phyloP scores from a whole-genome alignment of 2,113 vertebrate species.

The Laterallus jamaicensis region DNA sequence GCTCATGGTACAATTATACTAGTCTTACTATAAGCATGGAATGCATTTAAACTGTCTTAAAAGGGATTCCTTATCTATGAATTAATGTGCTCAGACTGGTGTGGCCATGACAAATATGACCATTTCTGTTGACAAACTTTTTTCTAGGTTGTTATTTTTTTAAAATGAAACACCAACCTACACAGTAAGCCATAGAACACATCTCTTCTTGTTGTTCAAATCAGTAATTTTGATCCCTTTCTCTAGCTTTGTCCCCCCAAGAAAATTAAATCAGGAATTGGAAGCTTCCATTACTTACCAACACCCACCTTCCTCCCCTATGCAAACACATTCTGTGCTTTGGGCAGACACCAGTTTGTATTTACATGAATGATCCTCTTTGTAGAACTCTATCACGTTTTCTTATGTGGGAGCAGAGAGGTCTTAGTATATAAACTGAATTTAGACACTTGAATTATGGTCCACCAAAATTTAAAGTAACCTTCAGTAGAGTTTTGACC shows the following conservation, averaged over 20 bases:
- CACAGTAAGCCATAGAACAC: not conserved
- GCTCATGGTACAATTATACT: not conserved
- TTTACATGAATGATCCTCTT: not conserved
- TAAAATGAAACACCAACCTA: not conserved
- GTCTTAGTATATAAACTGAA: not conserved
- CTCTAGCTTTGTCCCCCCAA: not conserved
- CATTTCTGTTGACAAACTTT: not conserved
- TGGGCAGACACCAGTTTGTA: not conserved
- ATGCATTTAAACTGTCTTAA: not conserved
- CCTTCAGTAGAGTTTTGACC: not conserved
- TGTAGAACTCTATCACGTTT: not conserved
- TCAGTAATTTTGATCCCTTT: not conserved
- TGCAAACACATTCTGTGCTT: accelerated
- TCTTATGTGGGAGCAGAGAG: not conserved
- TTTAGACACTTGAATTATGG: not conserved
- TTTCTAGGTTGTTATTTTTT: not conserved
- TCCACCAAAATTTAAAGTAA: not conserved
- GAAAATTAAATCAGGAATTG: not conserved
- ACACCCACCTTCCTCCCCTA: accelerated
- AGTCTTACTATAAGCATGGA: not conserved
- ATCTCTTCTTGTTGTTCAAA: not conserved
- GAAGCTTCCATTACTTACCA: not conserved
- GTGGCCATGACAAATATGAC: not conserved
- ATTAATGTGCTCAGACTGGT: not conserved
- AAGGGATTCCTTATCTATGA: not conserved